These are phyloP conservation scores for Cephus cinctus DNA, from an alignment of 1,140 invertebrate genomes.

Conservation along the genomic window DNA sequence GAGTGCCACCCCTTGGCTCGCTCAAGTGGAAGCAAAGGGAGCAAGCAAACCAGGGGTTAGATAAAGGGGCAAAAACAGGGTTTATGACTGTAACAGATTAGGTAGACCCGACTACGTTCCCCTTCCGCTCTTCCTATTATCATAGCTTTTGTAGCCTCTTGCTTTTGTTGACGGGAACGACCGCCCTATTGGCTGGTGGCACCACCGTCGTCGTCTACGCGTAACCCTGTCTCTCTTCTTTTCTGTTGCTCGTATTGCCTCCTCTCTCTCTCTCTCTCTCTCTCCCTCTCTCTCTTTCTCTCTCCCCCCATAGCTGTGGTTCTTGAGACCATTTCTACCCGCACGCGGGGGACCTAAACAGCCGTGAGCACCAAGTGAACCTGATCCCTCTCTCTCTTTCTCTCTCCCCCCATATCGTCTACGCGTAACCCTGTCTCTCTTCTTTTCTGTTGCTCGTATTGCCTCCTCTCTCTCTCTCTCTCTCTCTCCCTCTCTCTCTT, in stretches of 20 bases:
- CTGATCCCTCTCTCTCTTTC: too few species aligned
- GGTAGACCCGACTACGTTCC: slow-evolving; percentile 34
- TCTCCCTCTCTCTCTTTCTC: slow-evolving; percentile 6
- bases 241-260: too few species aligned
- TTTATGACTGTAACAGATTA: slow-evolving; percentile 47
- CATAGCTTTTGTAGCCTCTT: slow-evolving; percentile 34
- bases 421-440: background rate
- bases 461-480: background rate
- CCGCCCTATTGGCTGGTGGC: too few species aligned
- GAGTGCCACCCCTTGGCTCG: too few species aligned
- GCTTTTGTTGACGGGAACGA: slow-evolving; percentile 33
- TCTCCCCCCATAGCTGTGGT: background rate
- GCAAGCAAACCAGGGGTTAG: slow-evolving; percentile 18
- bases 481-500: slow-evolving; percentile 1
- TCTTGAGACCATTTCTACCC: background rate
- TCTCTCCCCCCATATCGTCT: background rate
- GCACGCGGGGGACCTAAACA: slow-evolving; percentile 5
- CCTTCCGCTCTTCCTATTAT: slow-evolving; percentile 34
- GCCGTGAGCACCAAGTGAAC: too few species aligned
- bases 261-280: slow-evolving; percentile 1
- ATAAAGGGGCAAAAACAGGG: slow-evolving; percentile 37
- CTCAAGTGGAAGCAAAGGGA: slow-evolving; percentile 33
- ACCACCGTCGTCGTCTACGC: too few species aligned
- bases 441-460: background rate
- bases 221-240: slow-evolving; percentile 7